Evolutionary conservation across 2,888 invertebrate species (phyloP).

Genomic region (Euplexia lucipara): DNA sequence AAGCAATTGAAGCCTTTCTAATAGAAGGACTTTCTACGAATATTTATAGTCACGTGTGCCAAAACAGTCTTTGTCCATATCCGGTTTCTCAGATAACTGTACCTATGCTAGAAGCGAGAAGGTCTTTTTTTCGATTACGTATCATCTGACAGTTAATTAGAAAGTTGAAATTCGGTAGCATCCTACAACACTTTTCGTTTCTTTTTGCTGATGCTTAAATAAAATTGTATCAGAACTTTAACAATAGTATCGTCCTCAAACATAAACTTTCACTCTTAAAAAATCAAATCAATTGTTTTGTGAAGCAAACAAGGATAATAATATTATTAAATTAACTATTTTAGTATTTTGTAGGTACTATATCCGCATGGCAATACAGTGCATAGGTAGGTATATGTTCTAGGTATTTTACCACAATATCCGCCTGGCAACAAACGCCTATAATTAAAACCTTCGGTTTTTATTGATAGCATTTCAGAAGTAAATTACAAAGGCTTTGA

Average conservation of each 20-base stretch:
- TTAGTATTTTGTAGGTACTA: neutral
- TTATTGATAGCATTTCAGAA: slow-evolving; percentile 15
- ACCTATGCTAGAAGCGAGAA: slow-evolving; percentile 14
- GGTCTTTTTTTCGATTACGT: slow-evolving; percentile 12
- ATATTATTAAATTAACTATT: neutral
- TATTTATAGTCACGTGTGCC: slow-evolving; percentile 4
- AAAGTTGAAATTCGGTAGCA: slow-evolving; percentile 33
- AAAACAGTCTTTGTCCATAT: slow-evolving; percentile 17
- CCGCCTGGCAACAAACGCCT: neutral
- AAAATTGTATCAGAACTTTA: neutral
- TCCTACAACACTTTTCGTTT: neutral
- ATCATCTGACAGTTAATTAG: slow-evolving; percentile 26
- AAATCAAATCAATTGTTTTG: neutral
- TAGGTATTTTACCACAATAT: slow-evolving; percentile 7
- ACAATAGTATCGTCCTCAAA: neutral
- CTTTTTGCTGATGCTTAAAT: neutral
- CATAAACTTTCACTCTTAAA: neutral
- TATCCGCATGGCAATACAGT: slow-evolving; percentile 3
- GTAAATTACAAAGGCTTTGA: slow-evolving; percentile 3
- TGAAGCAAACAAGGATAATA: neutral
- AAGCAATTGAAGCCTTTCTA: neutral
- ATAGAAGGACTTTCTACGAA: neutral
- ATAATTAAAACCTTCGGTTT: neutral
- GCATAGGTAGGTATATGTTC: neutral
- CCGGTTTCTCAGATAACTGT: slow-evolving; percentile 3